Percentiles rank a stretch among this genome's conserved stretches.
These are phyloP conservation scores for Gymnoscopelus braueri DNA, from an alignment of 2,797 vertebrate species.

Conservation along the genomic window DNA sequence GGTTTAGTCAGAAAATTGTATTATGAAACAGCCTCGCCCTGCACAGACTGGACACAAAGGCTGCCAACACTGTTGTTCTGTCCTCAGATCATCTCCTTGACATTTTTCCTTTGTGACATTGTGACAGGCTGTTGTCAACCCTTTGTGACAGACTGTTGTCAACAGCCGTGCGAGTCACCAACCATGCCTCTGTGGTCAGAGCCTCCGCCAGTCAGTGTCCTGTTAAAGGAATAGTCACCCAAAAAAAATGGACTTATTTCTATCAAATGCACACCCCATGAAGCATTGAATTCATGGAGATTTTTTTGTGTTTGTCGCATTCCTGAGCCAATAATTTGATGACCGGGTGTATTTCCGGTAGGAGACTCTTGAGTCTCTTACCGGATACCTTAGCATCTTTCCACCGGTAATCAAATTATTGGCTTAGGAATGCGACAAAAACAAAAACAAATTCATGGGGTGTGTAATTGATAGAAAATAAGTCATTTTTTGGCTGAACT, in stretches of 20 bases:
- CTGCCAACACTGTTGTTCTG: conserved; percentile 1
- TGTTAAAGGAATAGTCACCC: neutral
- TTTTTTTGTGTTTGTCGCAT: too few species aligned
- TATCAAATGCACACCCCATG: too few species aligned
- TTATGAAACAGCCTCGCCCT: conserved; percentile 2
- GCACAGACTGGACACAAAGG: conserved; percentile 7
- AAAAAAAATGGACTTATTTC: too few species aligned
- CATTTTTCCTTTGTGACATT: conserved; percentile 24
- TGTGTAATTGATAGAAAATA: too few species aligned
- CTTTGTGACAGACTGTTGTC: neutral
- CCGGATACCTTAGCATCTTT: too few species aligned
- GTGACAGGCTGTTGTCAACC: conserved; percentile 34
- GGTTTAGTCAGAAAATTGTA: conserved; percentile 30
- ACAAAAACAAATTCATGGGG: too few species aligned
- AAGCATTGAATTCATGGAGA: too few species aligned
- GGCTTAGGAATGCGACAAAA: too few species aligned
- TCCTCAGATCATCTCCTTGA: conserved; percentile 9
- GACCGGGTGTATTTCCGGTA: too few species aligned
- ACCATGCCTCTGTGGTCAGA: conserved; percentile 53
- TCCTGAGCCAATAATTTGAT: too few species aligned
- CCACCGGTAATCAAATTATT: too few species aligned
- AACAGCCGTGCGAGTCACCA: conserved; percentile 37
- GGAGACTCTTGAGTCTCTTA: too few species aligned
- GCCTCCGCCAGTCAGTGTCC: conserved; percentile 43
- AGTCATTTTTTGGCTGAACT: conserved; percentile 6